Conservation (phyloP, 2,797 vertebrate genomes). For the Sorex maritimensis region DNA sequence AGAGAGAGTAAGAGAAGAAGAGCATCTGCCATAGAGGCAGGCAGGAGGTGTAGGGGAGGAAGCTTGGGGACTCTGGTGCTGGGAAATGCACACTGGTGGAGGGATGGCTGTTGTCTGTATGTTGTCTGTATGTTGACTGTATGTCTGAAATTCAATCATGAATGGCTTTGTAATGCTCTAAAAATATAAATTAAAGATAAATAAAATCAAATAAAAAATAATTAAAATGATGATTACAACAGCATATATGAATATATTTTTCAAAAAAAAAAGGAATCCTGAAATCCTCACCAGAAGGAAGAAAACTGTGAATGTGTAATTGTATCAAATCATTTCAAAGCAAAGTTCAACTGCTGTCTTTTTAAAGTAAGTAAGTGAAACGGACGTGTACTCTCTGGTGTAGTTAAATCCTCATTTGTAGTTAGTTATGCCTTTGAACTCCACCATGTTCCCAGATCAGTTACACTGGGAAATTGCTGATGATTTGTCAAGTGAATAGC, state of each 20-base stretch:
- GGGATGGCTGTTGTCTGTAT: no score
- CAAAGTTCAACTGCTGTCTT: slow-evolving; percentile 76
- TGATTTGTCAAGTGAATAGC: slow-evolving; percentile 72
- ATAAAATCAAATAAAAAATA: not conserved
- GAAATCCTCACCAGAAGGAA: slow-evolving; percentile 50
- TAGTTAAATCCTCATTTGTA: slow-evolving; percentile 78
- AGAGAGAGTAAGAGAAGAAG: no score
- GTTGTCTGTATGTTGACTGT: no score
- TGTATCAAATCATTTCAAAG: slow-evolving; percentile 70
- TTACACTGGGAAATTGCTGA: slow-evolving; percentile 63
- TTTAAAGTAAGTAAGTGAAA: slow-evolving; percentile 72
- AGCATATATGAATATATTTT: slow-evolving; percentile 63
- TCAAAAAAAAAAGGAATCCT: not conserved
- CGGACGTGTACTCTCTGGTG: slow-evolving; percentile 44
- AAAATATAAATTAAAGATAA: no score
- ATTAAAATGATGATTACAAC: slow-evolving; percentile 55
- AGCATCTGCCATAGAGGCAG: no score
- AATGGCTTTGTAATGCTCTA: no score
- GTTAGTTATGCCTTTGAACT: slow-evolving; percentile 84
- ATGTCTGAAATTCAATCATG: no score
- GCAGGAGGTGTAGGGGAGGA: no score
- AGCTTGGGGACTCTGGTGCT: no score
- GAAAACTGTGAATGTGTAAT: slow-evolving; percentile 5
- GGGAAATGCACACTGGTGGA: no score
- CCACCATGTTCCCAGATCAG: slow-evolving; percentile 67